Conservation (phyloP, 2,797 vertebrate genomes). For the Strix occidentalis region DNA sequence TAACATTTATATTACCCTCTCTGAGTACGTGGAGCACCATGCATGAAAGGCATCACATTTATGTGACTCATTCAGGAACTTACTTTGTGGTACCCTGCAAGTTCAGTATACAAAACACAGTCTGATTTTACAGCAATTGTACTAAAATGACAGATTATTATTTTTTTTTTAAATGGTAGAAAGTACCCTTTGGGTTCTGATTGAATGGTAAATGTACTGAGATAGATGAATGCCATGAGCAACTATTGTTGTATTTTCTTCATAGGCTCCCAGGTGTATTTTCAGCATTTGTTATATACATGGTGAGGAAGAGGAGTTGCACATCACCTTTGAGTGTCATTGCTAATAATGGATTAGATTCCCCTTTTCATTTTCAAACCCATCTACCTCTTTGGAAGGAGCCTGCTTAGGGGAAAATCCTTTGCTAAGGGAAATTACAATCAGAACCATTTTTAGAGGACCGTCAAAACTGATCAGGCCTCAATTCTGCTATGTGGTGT, state of each 20-base stretch:
- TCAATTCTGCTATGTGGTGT: neutral
- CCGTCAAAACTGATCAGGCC: conserved; percentile 17
- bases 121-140: neutral
- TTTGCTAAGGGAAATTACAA: conserved; percentile 17
- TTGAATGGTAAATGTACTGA: neutral
- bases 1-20: neutral
- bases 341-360: neutral
- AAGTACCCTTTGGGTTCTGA: neutral
- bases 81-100: neutral
- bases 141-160: neutral
- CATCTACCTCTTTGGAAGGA: neutral
- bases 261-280: neutral
- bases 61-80: neutral
- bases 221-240: neutral
- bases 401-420: neutral
- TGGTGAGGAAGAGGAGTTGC: neutral
- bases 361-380: neutral
- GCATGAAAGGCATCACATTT: neutral
- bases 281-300: conserved; percentile 2
- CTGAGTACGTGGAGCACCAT: neutral
- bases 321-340: neutral
- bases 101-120: neutral
- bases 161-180: neutral
- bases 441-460: neutral
- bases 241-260: neutral